Evolutionary conservation across 2,797 vertebrate genomes (phyloP).

Genomic region (Otolemur crassicaudatus): DNA sequence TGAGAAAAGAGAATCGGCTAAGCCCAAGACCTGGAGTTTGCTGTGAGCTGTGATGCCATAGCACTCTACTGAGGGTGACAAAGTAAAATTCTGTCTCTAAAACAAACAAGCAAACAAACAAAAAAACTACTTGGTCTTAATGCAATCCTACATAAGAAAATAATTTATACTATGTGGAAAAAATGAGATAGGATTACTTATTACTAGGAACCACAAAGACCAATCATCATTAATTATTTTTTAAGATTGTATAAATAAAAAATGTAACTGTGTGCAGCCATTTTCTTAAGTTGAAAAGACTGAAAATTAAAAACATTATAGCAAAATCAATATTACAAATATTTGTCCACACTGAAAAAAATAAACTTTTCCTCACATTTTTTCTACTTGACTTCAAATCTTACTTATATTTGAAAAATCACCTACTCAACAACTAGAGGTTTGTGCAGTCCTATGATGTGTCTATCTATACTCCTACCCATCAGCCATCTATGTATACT

Average conservation of each 20-base stretch:
- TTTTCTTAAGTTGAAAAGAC: background rate
- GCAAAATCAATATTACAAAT: background rate
- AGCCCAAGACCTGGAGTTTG: too few relatives aligned
- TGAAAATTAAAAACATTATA: background rate
- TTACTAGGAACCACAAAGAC: background rate
- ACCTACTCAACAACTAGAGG: background rate
- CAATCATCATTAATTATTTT: background rate
- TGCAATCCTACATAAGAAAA: background rate
- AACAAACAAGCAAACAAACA: too few relatives aligned
- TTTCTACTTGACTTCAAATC: background rate
- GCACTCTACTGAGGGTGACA: too few relatives aligned
- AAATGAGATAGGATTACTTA: background rate
- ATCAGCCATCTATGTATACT: background rate
- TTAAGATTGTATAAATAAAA: background rate
- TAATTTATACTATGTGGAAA: background rate
- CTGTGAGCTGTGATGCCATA: too few relatives aligned
- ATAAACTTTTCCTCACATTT: background rate
- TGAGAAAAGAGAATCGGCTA: too few relatives aligned
- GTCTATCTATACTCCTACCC: background rate
- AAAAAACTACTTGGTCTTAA: background rate
- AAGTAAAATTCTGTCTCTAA: too few relatives aligned
- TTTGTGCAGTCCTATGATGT: background rate
- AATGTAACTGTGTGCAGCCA: background rate
- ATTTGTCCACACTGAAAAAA: background rate
- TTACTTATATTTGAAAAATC: background rate